Conservation (phyloP, 2,888 invertebrate genomes). For the Coleophora flavipennella region DNA sequence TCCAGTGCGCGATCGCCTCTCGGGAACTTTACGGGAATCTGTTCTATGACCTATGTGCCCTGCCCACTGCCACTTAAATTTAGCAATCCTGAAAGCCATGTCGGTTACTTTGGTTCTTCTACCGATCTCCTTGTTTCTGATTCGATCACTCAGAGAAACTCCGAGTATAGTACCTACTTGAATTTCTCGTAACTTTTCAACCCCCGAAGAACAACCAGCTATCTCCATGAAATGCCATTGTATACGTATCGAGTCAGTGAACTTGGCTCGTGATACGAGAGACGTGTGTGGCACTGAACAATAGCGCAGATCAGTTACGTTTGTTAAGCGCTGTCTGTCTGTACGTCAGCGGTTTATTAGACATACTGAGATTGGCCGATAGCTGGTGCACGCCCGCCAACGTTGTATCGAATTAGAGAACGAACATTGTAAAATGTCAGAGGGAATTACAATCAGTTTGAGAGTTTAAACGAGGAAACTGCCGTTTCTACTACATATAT, state of each 20-base stretch:
- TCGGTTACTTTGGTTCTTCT: too few species aligned
- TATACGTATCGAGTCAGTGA: conserved; percentile 10
- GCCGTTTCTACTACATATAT: too few species aligned
- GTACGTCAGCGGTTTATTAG: conserved; percentile 54
- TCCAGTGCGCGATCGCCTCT: too few species aligned
- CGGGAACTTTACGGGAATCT: too few species aligned
- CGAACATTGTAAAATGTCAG: conserved; percentile 15
- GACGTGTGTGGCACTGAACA: conserved; percentile 41
- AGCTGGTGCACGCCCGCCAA: conserved; percentile 47
- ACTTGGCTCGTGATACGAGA: conserved; percentile 14
- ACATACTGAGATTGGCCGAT: conserved; percentile 54
- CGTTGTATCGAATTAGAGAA: conserved; percentile 34
- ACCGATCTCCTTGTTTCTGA: too few species aligned
- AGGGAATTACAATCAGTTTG: not conserved
- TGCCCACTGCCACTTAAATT: too few species aligned
- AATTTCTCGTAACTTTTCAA: not conserved
- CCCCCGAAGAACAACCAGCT: conserved; percentile 3
- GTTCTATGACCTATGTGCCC: too few species aligned
- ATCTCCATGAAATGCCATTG: too few species aligned
- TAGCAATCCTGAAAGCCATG: too few species aligned
- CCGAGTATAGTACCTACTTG: too few species aligned
- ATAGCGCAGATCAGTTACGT: conserved; percentile 54
- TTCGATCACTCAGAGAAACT: too few species aligned
- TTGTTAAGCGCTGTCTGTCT: conserved; percentile 52
- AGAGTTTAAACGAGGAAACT: too few species aligned